A percentile compares a stretch with the other conserved stretches of the same genome.
These are phyloP conservation scores for Narcine bancroftii DNA, from an alignment of 2,113 vertebrate species.

Conservation along the genomic window DNA sequence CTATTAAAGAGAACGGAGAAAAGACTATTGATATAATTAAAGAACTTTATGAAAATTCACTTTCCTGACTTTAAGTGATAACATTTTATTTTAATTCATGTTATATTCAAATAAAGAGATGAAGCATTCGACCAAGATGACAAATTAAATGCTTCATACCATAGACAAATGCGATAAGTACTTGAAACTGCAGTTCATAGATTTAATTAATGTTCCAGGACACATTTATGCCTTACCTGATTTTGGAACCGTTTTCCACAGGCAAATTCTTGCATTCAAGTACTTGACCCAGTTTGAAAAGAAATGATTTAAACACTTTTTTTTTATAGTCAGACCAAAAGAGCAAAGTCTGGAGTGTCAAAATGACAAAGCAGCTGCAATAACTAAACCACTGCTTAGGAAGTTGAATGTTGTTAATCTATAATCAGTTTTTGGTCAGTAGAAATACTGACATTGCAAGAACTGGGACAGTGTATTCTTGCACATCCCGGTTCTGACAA, in stretches of 20 bases:
- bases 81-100: background rate
- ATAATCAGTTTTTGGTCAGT: conserved; percentile 50
- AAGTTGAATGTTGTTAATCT: conserved; percentile 64
- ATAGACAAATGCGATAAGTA: background rate
- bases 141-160: background rate
- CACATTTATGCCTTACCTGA: background rate
- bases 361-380: conserved; percentile 40
- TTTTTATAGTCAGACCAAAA: conserved; percentile 53
- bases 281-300: conserved; percentile 3
- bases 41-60: background rate
- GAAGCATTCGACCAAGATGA: background rate
- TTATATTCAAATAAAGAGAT: background rate
- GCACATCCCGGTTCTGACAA: background rate
- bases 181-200: background rate
- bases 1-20: too few species aligned
- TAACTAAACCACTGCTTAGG: conserved; percentile 46
- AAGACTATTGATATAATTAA: background rate
- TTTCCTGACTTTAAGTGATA: background rate
- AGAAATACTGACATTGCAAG: conserved; percentile 26
- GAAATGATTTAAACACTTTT: background rate
- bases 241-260: background rate
- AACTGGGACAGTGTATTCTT: background rate
- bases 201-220: background rate
- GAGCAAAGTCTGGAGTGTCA: conserved; percentile 62
- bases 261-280: background rate